Percentiles rank a stretch among this genome's conserved stretches.
phyloP scores from a whole-genome alignment of 2,113 vertebrate species.

The Serilophus lunatus region DNA sequence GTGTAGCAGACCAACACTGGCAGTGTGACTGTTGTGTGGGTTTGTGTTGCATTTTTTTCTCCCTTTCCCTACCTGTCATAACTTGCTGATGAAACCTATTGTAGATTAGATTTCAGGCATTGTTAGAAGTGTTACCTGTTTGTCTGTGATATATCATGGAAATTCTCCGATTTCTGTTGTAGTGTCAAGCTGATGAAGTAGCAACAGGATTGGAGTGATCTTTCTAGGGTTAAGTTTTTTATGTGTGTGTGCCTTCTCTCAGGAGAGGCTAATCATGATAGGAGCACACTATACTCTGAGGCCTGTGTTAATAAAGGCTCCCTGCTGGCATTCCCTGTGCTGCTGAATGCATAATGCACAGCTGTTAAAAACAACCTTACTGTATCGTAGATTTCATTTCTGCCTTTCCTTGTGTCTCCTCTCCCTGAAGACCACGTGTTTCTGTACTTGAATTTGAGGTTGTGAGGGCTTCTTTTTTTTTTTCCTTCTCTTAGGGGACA shows the following conservation, averaged over 20 bases:
- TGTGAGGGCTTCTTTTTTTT: background rate
- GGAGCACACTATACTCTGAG: slow-evolving; percentile 43
- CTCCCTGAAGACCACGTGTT: background rate
- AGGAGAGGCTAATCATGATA: slow-evolving; percentile 41
- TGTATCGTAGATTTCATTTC: slow-evolving; percentile 15
- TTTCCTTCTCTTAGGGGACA: background rate
- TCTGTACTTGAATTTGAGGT: background rate
- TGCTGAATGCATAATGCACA: slow-evolving; percentile 59
- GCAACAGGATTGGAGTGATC: slow-evolving; percentile 28
- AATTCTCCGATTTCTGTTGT: background rate
- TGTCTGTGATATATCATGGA: background rate
- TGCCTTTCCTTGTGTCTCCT: background rate
- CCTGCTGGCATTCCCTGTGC: slow-evolving; percentile 46
- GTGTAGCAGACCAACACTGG: background rate
- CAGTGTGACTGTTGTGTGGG: background rate
- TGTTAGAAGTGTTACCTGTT: background rate
- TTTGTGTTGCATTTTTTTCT: background rate
- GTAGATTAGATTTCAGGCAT: background rate
- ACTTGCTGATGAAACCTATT: background rate
- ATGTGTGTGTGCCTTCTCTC: slow-evolving; percentile 7
- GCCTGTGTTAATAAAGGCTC: slow-evolving; percentile 46
- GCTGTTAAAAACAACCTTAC: slow-evolving; percentile 54
- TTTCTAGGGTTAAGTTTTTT: slow-evolving; percentile 51
- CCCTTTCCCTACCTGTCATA: background rate
- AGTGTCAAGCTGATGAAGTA: background rate